Percentiles rank a stretch among this genome's conserved stretches.
Conservation (phyloP, 2,113 vertebrate species). For the Leptobrachium leishanense region DNA sequence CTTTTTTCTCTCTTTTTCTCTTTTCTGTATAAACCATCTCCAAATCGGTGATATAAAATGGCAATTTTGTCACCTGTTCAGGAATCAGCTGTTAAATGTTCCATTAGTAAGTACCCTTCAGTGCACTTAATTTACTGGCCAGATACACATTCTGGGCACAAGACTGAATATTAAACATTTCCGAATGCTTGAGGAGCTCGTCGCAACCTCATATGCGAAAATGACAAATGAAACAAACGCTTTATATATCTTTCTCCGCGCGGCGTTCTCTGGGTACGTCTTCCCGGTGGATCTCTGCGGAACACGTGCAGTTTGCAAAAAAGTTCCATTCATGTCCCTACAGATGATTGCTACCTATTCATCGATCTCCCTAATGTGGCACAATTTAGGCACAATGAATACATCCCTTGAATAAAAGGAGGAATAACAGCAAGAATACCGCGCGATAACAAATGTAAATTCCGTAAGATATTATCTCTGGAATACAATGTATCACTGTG, state of each 20-base stretch:
- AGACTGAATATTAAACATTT: neutral
- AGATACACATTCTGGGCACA: neutral
- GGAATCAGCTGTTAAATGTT: too few relatives aligned
- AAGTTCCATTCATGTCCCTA: conserved; percentile 16
- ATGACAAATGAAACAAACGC: neutral
- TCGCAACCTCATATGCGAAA: neutral
- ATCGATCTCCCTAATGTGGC: conserved; percentile 29
- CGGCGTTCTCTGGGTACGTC: neutral
- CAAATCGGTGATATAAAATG: too few relatives aligned
- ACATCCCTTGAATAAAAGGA: conserved; percentile 18
- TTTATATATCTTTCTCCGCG: neutral
- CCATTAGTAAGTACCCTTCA: neutral
- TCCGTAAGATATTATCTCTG: conserved; percentile 18
- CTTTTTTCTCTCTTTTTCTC: too few relatives aligned
- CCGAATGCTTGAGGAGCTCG: neutral
- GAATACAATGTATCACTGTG: conserved; percentile 14
- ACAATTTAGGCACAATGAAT: conserved; percentile 46
- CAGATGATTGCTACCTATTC: conserved; percentile 48
- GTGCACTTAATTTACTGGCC: neutral
- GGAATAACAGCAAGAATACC: conserved; percentile 18
- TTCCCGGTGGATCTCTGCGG: conserved; percentile 5
- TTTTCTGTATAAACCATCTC: too few relatives aligned
- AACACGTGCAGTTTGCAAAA: conserved; percentile 32
- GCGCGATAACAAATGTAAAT: conserved; percentile 28
- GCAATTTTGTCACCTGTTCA: too few relatives aligned